phyloP scores from a whole-genome alignment of 2,113 vertebrate species.

The Mirounga angustirostris region DNA sequence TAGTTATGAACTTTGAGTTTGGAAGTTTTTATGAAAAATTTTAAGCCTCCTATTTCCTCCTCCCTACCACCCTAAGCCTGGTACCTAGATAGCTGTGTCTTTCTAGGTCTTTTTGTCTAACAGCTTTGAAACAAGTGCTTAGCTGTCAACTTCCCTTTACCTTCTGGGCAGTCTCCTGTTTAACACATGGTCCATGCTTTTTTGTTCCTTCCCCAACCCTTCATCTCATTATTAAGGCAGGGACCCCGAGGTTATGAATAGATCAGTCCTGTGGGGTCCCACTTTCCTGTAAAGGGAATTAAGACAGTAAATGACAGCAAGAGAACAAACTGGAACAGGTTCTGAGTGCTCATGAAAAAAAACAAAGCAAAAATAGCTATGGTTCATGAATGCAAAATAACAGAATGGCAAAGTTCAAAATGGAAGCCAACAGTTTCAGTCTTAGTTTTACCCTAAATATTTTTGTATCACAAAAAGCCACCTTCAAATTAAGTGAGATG shows the following conservation, averaged over 20 bases:
- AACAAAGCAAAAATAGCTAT: not conserved
- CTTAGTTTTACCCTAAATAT: not conserved
- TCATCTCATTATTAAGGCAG: not conserved
- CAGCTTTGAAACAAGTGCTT: not conserved
- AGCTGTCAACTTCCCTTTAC: not conserved
- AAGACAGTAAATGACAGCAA: not conserved
- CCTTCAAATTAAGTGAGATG: not conserved
- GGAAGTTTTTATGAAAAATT: slow-evolving; percentile 6
- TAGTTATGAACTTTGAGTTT: not conserved
- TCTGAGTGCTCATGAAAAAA: not conserved
- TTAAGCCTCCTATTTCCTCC: not conserved
- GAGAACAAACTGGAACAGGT: not conserved
- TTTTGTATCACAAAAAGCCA: not conserved
- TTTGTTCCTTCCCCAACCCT: not conserved
- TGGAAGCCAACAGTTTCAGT: not conserved
- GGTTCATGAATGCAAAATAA: not conserved
- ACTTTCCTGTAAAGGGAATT: not conserved
- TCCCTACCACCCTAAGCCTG: not conserved
- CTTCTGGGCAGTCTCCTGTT: not conserved
- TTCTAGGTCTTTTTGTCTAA: not conserved
- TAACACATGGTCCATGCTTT: not conserved
- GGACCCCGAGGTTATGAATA: not conserved
- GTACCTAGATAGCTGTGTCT: not conserved
- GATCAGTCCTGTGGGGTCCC: not conserved
- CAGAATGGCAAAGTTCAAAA: slow-evolving; percentile 21